A percentile compares a stretch with the other conserved stretches of the same genome.
Conservation (phyloP, 2,113 vertebrate genomes). For the Pteronura brasiliensis region DNA sequence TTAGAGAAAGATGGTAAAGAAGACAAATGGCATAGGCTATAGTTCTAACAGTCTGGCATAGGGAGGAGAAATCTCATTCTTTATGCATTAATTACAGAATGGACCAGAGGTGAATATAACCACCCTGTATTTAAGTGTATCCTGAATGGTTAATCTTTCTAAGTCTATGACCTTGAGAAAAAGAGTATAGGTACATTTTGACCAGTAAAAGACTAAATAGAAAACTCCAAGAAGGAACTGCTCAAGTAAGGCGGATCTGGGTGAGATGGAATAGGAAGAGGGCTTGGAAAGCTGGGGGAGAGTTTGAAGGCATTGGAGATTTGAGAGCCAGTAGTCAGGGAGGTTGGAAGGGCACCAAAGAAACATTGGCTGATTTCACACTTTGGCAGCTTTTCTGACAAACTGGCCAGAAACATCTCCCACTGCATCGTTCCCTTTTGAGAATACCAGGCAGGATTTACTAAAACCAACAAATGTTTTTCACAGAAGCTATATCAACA, state of each 20-base stretch:
- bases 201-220: neutral
- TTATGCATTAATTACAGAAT: neutral
- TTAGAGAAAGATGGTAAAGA: slow-evolving; percentile 4
- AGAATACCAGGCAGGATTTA: slow-evolving; percentile 50
- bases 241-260: neutral
- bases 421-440: slow-evolving; percentile 51
- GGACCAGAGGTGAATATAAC: neutral
- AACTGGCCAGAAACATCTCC: slow-evolving; percentile 49
- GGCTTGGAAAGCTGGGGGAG: slow-evolving; percentile 20
- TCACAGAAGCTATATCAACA: neutral
- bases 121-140: neutral
- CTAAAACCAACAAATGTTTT: slow-evolving; percentile 46
- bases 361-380: slow-evolving; percentile 64
- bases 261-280: neutral
- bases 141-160: neutral
- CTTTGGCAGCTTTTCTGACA: slow-evolving; percentile 62
- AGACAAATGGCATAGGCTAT: neutral
- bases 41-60: neutral
- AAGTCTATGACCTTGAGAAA: slow-evolving; percentile 18
- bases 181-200: slow-evolving; percentile 2
- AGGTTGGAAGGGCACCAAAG: slow-evolving; percentile 72
- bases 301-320: slow-evolving; percentile 32
- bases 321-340: slow-evolving; percentile 47
- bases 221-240: slow-evolving; percentile 36
- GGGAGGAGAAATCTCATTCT: neutral